Evolutionary conservation across 1,140 invertebrate species (phyloP), one percentile per base, ranked within the genome.

Genomic region (Dreissena rostriformis): DNA sequence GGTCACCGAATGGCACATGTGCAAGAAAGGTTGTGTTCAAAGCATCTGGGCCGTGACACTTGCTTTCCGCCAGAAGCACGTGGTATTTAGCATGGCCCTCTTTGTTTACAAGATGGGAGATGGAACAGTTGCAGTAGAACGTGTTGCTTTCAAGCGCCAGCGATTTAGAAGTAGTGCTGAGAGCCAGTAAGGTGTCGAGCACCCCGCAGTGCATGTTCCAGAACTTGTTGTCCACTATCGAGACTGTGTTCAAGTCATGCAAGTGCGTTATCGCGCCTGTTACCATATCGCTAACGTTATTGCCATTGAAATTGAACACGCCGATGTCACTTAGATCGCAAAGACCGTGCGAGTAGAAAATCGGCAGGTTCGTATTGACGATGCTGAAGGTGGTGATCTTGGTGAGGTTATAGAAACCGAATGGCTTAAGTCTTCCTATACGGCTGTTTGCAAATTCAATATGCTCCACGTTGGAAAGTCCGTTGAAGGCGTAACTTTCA

Each of bases 201-300:
- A 61, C 57, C 49, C 73, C 73, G 49, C 73, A 76, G 26, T 76
- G 73, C 73, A 76, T 76, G 28, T 76, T 76, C 73, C 73, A 76
- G n/a, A 76, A 63, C 0, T 53, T 28, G 28, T 76, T 76, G 6
- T 29, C 49, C 12, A 57, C 15, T 15, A 28, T 28, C 22, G 15
- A 17, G 12, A 63, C 26, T 24, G 1, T 39, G 17, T 28, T 29
- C 22, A 76, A 29, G 53, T 57, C 19, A 15, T 65, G 26, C 0
- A 76, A 29, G 29, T 76, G 53, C 22, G 52, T 76, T 14, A 76
- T 61, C 0, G 73, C 73, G 28, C 51, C 57, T 1, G 73, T 76
- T 14, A 63, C 55, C 15, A 76, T 63, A 63, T 76, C 73, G 63
- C 73, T 76, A 2, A 76, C n/a, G 26, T 76, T 76, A n/a, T 76